Percentiles rank a stretch among this genome's conserved stretches.
These are phyloP conservation scores for Platygyra sinensis DNA, from an alignment of 64 coral and sea anemone genomes.

Conservation along the genomic window DNA sequence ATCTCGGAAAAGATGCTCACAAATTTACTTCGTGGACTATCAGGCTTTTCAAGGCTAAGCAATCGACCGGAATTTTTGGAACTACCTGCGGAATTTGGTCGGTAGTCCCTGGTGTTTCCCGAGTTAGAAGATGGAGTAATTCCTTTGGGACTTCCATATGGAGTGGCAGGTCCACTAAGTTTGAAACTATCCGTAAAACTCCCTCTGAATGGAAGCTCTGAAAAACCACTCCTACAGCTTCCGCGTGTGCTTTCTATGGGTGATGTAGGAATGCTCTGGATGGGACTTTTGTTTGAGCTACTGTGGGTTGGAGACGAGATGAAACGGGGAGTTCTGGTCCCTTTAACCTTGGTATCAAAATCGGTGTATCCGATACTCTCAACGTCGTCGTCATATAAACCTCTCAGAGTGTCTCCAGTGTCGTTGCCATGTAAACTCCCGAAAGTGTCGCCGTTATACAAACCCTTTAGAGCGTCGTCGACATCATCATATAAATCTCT, in stretches of 20 bases:
- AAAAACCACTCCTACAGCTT: constrained; percentile 17
- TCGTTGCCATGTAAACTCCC: not conserved
- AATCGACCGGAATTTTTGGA: not conserved
- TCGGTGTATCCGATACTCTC: not conserved
- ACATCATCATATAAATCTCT: not conserved
- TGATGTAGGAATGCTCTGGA: not conserved
- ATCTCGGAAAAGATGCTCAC: not conserved
- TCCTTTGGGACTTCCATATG: not conserved
- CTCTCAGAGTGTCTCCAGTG: not conserved
- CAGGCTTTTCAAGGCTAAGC: not conserved
- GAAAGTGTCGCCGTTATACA: not conserved
- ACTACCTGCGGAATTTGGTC: constrained; percentile 1
- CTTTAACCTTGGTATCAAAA: not conserved
- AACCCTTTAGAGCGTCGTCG: not conserved
- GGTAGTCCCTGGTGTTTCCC: not conserved
- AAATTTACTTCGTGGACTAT: not conserved
- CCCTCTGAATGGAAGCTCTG: constrained; percentile 16
- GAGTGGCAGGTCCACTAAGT: not conserved
- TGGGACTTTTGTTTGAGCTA: not conserved
- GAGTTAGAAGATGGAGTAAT: not conserved
- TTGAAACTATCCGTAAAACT: not conserved
- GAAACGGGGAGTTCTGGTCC: not conserved
- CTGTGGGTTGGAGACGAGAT: not conserved
- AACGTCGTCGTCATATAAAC: not conserved
- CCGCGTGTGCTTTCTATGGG: constrained; percentile 5